Base-by-base conservation (phyloP, 2,888 invertebrate genomes). In the Cosmorhoe ocellata region DNA sequence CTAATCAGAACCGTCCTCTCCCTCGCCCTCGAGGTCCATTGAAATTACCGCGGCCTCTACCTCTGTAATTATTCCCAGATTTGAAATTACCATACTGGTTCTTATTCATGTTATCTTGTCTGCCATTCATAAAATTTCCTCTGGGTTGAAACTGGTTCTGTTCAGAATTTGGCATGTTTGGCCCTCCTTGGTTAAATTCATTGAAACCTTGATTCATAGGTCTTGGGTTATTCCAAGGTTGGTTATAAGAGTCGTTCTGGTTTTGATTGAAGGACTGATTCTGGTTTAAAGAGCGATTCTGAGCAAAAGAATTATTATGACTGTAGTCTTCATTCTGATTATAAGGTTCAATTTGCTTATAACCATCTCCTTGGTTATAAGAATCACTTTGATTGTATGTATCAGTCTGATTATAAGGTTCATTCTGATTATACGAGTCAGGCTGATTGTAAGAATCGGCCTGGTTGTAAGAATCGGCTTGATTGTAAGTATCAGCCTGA, bases 21-120 rank as follows among this genome's bases (percentile, higher is more conserved):
- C 84, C 84, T 12, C 86, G 79, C 0, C 81, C 84, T 42, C 75
- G 69, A 13, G 38, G 45, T 55, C 6, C 61, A 11, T 71, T 66
- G 10, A 56, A 70, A 18, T 71, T 60, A 4, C 69, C 69, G 41
- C 75, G 61, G 1, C 75, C 75, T 51, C 77, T 63, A 0, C 79
- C 77, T 46, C 79, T 51, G 30, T 36, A 48, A 44, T 59, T 51
- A 14, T 51, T 51, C 11, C 44, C 44, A 46, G 59, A 63, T 31
- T 68, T 66, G 30, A 61, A 61, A 43, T 70, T 71, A 18, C 68
- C 71, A 40, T 65, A 73, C 49, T 71, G 70, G 26, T 60, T 67
- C 27, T 61, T 56, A 30, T 58, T 60, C 49, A 34, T 50, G 34
- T 47, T 59, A 52, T 57, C 55, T 67, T 56, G 63, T 28, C 66